phyloP scores from a whole-genome alignment of 2,797 vertebrate species.

The Sorex maritimensis region DNA sequence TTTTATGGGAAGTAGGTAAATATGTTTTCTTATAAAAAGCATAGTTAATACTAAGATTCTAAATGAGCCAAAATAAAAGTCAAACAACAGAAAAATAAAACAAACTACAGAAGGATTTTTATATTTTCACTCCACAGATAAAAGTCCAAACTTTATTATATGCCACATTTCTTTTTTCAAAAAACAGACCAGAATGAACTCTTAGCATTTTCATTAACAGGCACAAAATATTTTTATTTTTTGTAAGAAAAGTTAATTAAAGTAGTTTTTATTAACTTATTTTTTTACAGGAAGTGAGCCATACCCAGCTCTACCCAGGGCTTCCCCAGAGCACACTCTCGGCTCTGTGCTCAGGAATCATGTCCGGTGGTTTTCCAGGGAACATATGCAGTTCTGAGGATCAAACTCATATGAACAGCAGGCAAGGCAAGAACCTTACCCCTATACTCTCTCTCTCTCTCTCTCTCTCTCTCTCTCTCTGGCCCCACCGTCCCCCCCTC shows the following conservation, averaged over 20 bases:
- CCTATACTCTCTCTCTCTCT: too few species aligned
- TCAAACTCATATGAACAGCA: too few species aligned
- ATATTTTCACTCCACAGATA: neutral
- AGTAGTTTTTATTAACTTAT: too few species aligned
- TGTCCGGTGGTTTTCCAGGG: too few species aligned
- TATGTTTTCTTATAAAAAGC: conserved; percentile 24
- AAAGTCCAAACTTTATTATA: conserved; percentile 24
- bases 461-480: too few species aligned
- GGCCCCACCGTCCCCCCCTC: neutral
- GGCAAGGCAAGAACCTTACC: too few species aligned
- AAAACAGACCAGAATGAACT: conserved; percentile 7
- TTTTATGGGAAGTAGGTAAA: conserved; percentile 50
- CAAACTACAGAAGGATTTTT: conserved; percentile 30
- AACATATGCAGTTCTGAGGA: too few species aligned
- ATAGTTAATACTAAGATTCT: neutral
- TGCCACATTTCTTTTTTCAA: neutral
- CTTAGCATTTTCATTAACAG: conserved; percentile 30
- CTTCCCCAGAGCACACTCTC: too few species aligned
- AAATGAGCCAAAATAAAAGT: neutral
- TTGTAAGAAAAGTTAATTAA: too few species aligned
- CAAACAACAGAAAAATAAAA: conserved; percentile 37
- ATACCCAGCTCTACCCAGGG: too few species aligned
- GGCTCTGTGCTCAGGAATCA: too few species aligned
- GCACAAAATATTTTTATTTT: conserved; percentile 47
- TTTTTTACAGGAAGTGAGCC: too few species aligned